Base-by-base conservation (phyloP, 2,113 vertebrate genomes). In the Chionodraco myersi region DNA sequence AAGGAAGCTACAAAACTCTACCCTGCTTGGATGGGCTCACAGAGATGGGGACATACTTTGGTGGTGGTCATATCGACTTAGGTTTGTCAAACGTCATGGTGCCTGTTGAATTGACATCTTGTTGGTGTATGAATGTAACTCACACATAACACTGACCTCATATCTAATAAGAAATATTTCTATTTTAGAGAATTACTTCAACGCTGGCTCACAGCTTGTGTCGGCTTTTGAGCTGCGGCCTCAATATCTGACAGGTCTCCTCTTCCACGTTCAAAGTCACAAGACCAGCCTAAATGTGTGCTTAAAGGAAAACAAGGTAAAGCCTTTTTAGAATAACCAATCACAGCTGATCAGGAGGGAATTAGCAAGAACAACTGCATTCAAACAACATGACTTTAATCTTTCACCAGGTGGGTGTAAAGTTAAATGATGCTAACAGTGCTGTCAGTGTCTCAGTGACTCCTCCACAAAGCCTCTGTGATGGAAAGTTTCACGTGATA, bases 11-110 rank as follows among this genome's bases (percentile, higher is more conserved):
- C 6, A 94, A 92, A 0, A 64, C 94, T 5, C 89, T 90, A 45
- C 95, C 96, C 3, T 98, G 97, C 84, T 80, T 92, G 11, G 88
- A 93, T 23, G 86, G 83, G 45, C 80, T 86, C 64, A 80, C 87
- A 69, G 94, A 95, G 73, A 87, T 52, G 0, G 97, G 97, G 75
- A 85, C 94, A 16, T 96, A 95, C 86, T 98, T 98, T 84, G 95
- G 94, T 72, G 96, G 96, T 15, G 96, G 96, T 54, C 93, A 96
- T 26, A 44, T 96, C 13, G 61, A 93, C 63, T 75, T 95, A 82
- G 96, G 97, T 98, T 78, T 68, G 81, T 13, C 14, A 14, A 2
- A 18, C 9, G n/a, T n/a, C 12, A 15, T 21, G 1, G 8, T 12
- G 52, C 10, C 12, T 18, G 1, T 11, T 36, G 15, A 34, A 10